Conservation (phyloP, 2,888 invertebrate species). For the Polyploca ridens region DNA sequence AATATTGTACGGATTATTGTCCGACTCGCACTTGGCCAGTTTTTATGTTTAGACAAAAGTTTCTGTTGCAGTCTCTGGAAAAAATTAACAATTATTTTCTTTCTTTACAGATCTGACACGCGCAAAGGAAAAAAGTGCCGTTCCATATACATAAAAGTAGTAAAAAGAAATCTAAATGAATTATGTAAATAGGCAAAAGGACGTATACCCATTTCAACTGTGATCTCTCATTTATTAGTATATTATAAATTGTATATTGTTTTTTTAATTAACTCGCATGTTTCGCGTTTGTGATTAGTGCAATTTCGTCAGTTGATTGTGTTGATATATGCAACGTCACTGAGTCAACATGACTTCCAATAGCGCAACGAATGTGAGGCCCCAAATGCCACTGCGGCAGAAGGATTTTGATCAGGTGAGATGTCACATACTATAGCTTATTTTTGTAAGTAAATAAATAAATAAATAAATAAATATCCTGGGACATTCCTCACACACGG, state of each 20-base stretch:
- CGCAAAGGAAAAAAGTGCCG: constrained; percentile 7
- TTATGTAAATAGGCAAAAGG: constrained; percentile 18
- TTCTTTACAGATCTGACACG: constrained; percentile 11
- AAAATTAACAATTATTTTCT: not conserved
- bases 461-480: too few relatives aligned
- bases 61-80: not conserved
- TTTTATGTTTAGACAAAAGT: too few relatives aligned
- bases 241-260: constrained; percentile 45
- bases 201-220: constrained; percentile 38
- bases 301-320: constrained; percentile 39
- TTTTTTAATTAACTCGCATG: constrained; percentile 44
- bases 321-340: constrained; percentile 12
- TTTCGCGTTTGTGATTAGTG: constrained; percentile 44
- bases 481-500: too few relatives aligned
- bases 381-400: constrained; percentile 86
- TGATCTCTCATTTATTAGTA: constrained; percentile 56
- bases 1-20: too few relatives aligned
- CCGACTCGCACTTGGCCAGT: too few relatives aligned
- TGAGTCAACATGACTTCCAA: constrained; percentile 57
- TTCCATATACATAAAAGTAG: constrained; percentile 9
- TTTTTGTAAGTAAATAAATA: too few relatives aligned
- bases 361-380: constrained; percentile 52
- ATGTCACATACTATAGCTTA: constrained; percentile 9
- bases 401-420: constrained; percentile 90
- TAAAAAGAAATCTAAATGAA: constrained; percentile 18